Percentiles rank a stretch among this genome's conserved stretches.
These are phyloP conservation scores for Halisarca cf. caerulea DNA, from an alignment of 37 sponge, comb jelly and placozoan genomes.

Conservation along the genomic window DNA sequence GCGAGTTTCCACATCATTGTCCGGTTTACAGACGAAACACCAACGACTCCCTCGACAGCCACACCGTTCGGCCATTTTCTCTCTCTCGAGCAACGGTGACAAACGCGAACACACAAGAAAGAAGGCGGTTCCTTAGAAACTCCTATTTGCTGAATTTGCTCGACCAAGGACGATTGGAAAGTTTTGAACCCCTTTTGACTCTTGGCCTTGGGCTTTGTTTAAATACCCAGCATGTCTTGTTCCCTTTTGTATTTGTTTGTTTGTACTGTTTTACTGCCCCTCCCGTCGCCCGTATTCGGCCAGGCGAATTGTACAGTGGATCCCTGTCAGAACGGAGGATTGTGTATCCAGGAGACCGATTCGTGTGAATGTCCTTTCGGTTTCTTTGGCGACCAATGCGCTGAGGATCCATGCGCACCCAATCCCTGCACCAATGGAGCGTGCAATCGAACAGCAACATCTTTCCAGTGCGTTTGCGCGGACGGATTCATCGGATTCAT, in stretches of 20 bases:
- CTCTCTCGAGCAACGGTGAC: too few species aligned
- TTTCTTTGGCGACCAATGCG: constrained; percentile 46
- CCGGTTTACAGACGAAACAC: not conserved
- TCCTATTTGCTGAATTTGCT: too few species aligned
- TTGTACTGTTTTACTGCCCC: too few species aligned
- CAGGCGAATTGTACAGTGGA: not conserved
- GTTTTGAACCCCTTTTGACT: too few species aligned
- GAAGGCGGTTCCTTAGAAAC: too few species aligned
- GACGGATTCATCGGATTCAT: not conserved
- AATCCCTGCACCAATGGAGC: constrained; percentile 9
- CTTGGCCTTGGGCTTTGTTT: too few species aligned
- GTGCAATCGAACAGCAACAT: not conserved
- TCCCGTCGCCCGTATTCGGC: too few species aligned
- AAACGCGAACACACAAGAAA: too few species aligned
- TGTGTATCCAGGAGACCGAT: not conserved
- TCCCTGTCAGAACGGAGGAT: constrained; percentile 41
- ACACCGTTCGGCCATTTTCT: not conserved
- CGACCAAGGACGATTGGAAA: too few species aligned
- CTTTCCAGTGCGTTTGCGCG: not conserved
- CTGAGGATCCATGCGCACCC: not conserved
- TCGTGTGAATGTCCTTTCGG: constrained; percentile 37
- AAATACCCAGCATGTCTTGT: too few species aligned
- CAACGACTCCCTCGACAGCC: not conserved
- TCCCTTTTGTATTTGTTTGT: too few species aligned
- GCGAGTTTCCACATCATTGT: not conserved